phyloP scores from a whole-genome alignment of 2,113 vertebrate species.

The Zosterops japonicus region DNA sequence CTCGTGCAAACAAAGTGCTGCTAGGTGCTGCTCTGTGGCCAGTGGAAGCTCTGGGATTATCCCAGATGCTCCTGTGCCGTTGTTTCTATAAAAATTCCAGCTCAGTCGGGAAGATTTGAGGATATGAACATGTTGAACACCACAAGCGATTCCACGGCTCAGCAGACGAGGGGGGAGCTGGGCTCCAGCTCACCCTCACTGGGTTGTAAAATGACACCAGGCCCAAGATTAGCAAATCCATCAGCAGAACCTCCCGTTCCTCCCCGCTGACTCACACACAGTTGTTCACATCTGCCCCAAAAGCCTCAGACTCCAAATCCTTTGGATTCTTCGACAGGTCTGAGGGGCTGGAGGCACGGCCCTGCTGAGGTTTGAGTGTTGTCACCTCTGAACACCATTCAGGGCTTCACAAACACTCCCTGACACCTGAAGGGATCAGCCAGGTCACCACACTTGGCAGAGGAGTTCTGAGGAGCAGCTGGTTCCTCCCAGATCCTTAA shows the following conservation, averaged over 20 bases:
- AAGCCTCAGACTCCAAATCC: not conserved
- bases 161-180: fast-evolving
- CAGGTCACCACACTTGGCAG: not conserved
- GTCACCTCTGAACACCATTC: not conserved
- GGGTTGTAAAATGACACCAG: not conserved
- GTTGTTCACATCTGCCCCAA: not conserved
- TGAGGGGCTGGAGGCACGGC: not conserved
- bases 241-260: not conserved
- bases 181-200: not conserved
- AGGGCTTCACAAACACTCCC: fast-evolving
- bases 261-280: not conserved
- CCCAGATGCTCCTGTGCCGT: fast-evolving
- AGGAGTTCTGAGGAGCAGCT: not conserved
- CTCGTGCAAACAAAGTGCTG: fast-evolving
- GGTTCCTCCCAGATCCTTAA: not conserved
- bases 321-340: not conserved
- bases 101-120: not conserved
- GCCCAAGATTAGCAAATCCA: not conserved
- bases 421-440: not conserved
- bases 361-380: not conserved
- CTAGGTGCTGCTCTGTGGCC: not conserved
- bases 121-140: fast-evolving
- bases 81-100: not conserved
- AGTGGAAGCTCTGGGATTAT: fast-evolving
- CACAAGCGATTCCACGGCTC: not conserved